Conservation (phyloP, 2,888 invertebrate species). For the Lithophane semibrunnea region DNA sequence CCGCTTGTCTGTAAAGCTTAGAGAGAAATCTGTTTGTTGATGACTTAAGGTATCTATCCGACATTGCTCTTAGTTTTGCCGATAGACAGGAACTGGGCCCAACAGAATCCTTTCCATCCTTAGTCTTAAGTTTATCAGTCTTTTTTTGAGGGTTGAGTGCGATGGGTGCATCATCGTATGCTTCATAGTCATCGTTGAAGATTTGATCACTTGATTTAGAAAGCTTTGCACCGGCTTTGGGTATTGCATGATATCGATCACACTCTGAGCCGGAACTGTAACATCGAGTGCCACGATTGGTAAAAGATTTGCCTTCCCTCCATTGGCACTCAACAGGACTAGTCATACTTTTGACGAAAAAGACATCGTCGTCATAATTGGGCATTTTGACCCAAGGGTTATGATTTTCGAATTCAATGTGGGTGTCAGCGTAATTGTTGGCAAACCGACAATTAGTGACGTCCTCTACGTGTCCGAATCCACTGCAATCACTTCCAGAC, state of each 20-base stretch:
- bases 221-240: slow-evolving; percentile 85
- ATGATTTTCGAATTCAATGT: slow-evolving; percentile 88
- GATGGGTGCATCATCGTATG: slow-evolving; percentile 78
- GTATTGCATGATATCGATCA: slow-evolving; percentile 86
- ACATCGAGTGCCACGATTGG: slow-evolving; percentile 85
- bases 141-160: slow-evolving; percentile 84
- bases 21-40: slow-evolving; percentile 93
- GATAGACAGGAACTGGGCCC: slow-evolving; percentile 92
- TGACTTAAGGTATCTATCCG: slow-evolving; percentile 93
- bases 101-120: slow-evolving; percentile 86
- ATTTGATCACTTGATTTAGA: slow-evolving; percentile 90
- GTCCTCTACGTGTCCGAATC: slow-evolving; percentile 87
- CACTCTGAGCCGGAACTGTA: slow-evolving; percentile 89
- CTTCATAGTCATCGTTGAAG: slow-evolving; percentile 88
- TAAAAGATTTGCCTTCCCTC: slow-evolving; percentile 84
- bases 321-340: slow-evolving; percentile 83
- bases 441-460: slow-evolving; percentile 81
- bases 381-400: slow-evolving; percentile 89
- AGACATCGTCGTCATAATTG: slow-evolving; percentile 88
- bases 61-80: slow-evolving; percentile 93
- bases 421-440: slow-evolving; percentile 80
- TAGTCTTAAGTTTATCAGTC: slow-evolving; percentile 88
- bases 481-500: slow-evolving; percentile 89
- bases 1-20: slow-evolving; percentile 91
- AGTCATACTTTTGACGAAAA: slow-evolving; percentile 82